Evolutionary conservation across 2,888 invertebrate species (phyloP), one percentile per base, ranked within the genome.

Genomic region (Subacronicta megacephala): DNA sequence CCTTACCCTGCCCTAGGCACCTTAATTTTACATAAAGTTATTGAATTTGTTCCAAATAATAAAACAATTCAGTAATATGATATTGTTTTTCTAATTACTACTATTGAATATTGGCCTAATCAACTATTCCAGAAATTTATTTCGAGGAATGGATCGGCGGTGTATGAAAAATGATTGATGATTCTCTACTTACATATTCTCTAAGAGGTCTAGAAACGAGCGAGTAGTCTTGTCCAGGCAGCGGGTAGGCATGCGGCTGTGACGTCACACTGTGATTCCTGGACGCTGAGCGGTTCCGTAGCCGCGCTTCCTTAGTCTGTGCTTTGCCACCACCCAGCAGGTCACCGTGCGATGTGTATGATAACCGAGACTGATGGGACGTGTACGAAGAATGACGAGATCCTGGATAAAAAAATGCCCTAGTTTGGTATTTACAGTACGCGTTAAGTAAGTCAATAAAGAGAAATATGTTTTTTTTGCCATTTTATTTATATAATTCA

Each of bases 371-470:
- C 82, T 98, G 98, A 90, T 99, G 99, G 63, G 99, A 99, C 77
- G 98, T 98, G 94, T 99, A 98, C 79, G 98, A 99, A 74, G 98
- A 98, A 92, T 98, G 98, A 76, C 98, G 96, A 72, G 98, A 98
- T 78, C 97, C 97, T 95, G 93, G 10, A 56, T 15, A 5, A 6
- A 31, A n/a, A n/a, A 5, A 1, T n/a, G 3, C 0, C 29, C 23
- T 7, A 9, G 9, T 23, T 23, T 7, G 23, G 2, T 23, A 7
- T 23, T 23, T 12, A 29, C 31, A 31, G n/a, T 31, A 6, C n/a
- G n/a, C n/a, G n/a, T n/a, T n/a, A n/a, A n/a, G n/a, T n/a, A n/a
- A n/a, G n/a, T n/a, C n/a, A n/a, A n/a, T n/a, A n/a, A n/a, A n/a
- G n/a, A n/a, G n/a, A n/a, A n/a, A n/a, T n/a, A n/a, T n/a, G n/a